Conservation (phyloP, 2,113 vertebrate species). For the Oncorhynchus masou region DNA sequence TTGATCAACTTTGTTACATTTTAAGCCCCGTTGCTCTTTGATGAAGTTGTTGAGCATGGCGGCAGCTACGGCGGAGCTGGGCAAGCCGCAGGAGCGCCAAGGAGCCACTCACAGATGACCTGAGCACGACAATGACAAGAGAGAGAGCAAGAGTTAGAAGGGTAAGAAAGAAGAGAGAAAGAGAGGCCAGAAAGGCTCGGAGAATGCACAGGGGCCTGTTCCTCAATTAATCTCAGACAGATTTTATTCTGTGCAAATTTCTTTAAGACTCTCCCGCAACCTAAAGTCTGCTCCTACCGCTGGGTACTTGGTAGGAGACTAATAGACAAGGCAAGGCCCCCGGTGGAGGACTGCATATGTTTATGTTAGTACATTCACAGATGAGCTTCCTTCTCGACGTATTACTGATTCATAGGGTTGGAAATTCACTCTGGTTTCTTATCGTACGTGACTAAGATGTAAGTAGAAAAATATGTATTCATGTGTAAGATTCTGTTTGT, state of each 20-base stretch:
- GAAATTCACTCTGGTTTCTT: background rate
- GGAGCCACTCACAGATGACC: constrained; percentile 11
- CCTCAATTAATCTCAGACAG: background rate
- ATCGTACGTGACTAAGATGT: background rate
- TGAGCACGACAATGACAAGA: constrained; percentile 14
- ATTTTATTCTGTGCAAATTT: background rate
- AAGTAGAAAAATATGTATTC: background rate
- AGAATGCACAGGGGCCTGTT: background rate
- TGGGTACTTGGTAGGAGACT: background rate
- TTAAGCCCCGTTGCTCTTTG: constrained; percentile 42
- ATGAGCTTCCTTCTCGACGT: background rate
- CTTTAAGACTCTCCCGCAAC: background rate
- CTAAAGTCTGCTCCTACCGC: background rate
- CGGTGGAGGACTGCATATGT: background rate
- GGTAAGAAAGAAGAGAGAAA: background rate
- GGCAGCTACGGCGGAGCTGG: background rate
- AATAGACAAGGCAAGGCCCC: background rate
- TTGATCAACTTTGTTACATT: constrained; percentile 53
- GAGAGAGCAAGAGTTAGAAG: background rate
- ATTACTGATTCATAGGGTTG: background rate
- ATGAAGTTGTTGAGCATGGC: constrained; percentile 42
- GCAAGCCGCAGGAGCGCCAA: background rate
- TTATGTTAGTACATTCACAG: background rate
- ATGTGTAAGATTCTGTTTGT: no score
- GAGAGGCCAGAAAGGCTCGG: background rate